Evolutionary conservation across 1,140 invertebrate genomes (phyloP), one percentile per base, ranked within the genome.

Genomic region (Geopemphigus sp.): DNA sequence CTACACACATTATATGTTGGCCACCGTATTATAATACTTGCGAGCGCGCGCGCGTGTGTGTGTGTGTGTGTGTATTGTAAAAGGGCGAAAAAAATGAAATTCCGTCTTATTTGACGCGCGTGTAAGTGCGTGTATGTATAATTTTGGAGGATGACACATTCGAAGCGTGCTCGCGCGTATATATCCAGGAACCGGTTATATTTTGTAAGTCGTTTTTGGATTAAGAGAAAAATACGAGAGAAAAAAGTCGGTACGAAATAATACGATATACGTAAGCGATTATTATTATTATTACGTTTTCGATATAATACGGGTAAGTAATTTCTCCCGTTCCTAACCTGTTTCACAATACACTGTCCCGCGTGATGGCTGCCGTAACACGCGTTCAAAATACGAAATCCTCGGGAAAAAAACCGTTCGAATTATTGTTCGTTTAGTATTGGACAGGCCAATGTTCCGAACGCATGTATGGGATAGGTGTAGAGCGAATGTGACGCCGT

Each of bases 191-290:
- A 66, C 63, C 63, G 32, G 63, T 66, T 39, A 39, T 8, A 39
- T 39, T 39, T 64, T 39, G 11, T 66, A 2, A 29, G 32, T 45
- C n/a, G n/a, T 66, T 39, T 64, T 66, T 39, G 63, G 63, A 22
- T 66, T 66, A 66, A 66, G n/a, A 39, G 29, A 66, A 66, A 66
- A 22, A 66, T n/a, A 61, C 2, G 19, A 19, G 15, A 32, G 32
- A 63, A 29, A 61, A 63, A 39, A 39, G n/a, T n/a, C n/a, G 8
- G 8, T 4, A 39, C 8, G 32, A 39, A 39, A 39, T 39, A 39
- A 39, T 39, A 39, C 8, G 32, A 39, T 39, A 39, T 39, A 39
- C 32, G 3, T 8, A 39, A 3, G 32, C 32, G 32, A 39, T 39
- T 39, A 4, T 39, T 39, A 39, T 39, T 39, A 8, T n/a, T n/a